Evolutionary conservation across 2,888 invertebrate genomes (phyloP), one percentile per base, ranked within the genome.

Genomic region (Epirrhoe alternata): DNA sequence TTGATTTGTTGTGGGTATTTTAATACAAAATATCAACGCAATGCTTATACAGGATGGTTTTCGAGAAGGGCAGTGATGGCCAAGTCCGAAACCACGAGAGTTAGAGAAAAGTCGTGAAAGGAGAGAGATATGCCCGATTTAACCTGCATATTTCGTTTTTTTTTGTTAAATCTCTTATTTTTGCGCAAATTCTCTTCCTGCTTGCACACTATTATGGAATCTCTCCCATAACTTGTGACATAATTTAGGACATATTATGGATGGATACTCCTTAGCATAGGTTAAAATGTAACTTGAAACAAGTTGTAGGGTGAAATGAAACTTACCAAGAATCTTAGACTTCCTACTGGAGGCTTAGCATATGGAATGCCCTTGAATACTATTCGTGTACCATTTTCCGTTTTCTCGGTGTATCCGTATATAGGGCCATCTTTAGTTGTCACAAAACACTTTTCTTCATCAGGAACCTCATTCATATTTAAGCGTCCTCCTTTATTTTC

Each of bases 341-440:
- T 69, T 10, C 86, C 89, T 35, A 88, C 12, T 16, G 92, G 92
- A 62, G 92, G 90, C 68, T 83, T 86, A 5, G 90, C 92, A 72
- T 89, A 93, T 1, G 92, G 92, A 54, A 93, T 90, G 62, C 82
- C 79, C 68, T 85, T 86, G 70, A 91, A 93, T 42, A 42, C 12
- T 42, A 42, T 12, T 12, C 38, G 38, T 42, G 8, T 12, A 12
- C 38, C 38, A 42, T 42, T 42, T 42, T 84, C 77, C 47, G 62
- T 78, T 76, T 73, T 81, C 2, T 88, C 85, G 58, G 83, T 72
- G 66, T 72, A 82, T 58, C 92, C 92, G 73, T 83, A 82, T 64
- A 92, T 75, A 16, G 84, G 86, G 0, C 92, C 92, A 70, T 88
- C 81, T 58, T 77, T 78, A 8, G 84, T 89, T 61, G 83, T 70